Evolutionary conservation across 2,797 vertebrate species (phyloP).

Genomic region (Myiotriccus ornatus): DNA sequence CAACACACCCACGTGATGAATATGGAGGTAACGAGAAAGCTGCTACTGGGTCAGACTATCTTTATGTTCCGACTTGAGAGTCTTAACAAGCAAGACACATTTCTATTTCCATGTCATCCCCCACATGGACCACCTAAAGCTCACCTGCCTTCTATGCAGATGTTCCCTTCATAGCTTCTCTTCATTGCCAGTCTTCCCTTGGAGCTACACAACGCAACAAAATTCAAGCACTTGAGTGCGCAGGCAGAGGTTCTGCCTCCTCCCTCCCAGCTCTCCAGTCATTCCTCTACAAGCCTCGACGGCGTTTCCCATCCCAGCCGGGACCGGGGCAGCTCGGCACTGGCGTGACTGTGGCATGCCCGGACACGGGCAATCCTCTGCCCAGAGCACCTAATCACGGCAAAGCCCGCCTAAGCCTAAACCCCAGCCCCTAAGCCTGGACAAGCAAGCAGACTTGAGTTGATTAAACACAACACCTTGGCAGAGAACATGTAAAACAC

Average conservation of each 20-base stretch:
- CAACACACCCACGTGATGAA: constrained; percentile 36
- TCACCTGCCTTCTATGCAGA: constrained; percentile 70
- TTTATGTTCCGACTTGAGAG: constrained; percentile 44
- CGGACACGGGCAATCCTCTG: fast-evolving
- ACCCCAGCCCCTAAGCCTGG: not conserved
- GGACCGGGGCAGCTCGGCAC: fast-evolving
- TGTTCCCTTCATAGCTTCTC: constrained; percentile 72
- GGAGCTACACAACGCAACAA: constrained; percentile 69
- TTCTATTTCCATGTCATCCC: constrained; percentile 39
- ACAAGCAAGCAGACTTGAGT: not conserved
- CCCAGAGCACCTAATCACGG: not conserved
- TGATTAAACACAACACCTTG: not conserved
- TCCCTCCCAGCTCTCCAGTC: constrained; percentile 26
- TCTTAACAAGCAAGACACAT: constrained; percentile 41
- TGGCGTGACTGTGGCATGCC: not conserved
- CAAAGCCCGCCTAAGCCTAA: not conserved
- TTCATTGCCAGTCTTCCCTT: constrained; percentile 70
- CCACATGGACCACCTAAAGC: constrained; percentile 31
- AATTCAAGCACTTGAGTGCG: constrained; percentile 60
- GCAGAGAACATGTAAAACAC: not conserved
- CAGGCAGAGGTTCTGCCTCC: constrained; percentile 50
- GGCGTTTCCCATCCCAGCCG: fast-evolving
- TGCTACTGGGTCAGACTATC: constrained; percentile 42
- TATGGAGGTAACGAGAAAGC: constrained; percentile 33
- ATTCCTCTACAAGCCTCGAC: not conserved